A percentile compares a stretch with the other conserved stretches of the same genome.
Conservation (phyloP, 2,113 vertebrate species). For the Tachuris rubrigastra region DNA sequence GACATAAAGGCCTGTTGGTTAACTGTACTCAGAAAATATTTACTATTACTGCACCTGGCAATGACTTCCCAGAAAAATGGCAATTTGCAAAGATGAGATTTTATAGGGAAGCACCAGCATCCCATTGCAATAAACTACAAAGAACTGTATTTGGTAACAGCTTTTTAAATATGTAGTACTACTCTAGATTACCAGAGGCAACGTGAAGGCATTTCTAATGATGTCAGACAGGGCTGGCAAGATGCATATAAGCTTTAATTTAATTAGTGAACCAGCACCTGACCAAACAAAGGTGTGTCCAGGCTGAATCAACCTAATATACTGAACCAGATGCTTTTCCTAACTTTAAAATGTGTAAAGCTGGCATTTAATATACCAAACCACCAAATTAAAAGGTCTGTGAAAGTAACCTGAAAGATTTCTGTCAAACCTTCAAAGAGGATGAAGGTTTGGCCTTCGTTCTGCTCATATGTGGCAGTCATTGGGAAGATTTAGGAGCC, state of each 20-base stretch:
- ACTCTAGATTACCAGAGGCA: background rate
- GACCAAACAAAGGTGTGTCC: slow-evolving; percentile 67
- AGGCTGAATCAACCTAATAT: slow-evolving; percentile 37
- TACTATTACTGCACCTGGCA: background rate
- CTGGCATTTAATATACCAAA: slow-evolving; percentile 2
- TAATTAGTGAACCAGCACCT: slow-evolving; percentile 49
- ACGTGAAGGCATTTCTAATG: background rate
- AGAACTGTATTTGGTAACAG: slow-evolving; percentile 7
- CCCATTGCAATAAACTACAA: slow-evolving; percentile 17
- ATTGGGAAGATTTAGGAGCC: background rate
- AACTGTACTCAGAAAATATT: background rate
- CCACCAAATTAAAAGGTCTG: background rate
- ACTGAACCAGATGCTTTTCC: slow-evolving; percentile 16
- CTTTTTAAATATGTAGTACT: background rate
- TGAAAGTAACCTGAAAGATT: background rate
- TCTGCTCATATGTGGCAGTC: background rate
- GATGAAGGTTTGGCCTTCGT: background rate
- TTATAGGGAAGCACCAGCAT: background rate
- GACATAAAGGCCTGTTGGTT: slow-evolving; percentile 10
- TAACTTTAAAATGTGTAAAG: slow-evolving; percentile 38
- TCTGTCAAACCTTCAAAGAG: background rate
- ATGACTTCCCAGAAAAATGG: background rate
- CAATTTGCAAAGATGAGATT: background rate
- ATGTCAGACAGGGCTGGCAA: slow-evolving; percentile 14
- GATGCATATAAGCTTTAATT: slow-evolving; percentile 56